Conservation (phyloP, 2,113 vertebrate species). For the Archilochus colubris region DNA sequence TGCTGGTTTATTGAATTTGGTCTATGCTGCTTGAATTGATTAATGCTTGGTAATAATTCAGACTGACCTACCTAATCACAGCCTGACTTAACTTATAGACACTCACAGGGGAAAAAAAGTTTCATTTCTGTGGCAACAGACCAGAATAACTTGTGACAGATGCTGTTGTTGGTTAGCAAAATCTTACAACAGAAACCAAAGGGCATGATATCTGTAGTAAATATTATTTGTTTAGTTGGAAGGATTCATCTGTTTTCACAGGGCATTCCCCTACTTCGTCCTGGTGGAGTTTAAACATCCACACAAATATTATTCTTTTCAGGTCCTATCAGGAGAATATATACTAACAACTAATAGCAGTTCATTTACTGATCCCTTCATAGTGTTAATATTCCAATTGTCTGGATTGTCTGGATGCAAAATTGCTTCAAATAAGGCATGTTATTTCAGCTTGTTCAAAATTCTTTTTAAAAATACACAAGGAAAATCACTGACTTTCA, state of each 20-base stretch:
- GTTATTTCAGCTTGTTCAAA: not conserved
- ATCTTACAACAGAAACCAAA: not conserved
- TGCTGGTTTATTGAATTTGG: not conserved
- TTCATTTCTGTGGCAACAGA: not conserved
- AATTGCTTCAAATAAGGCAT: not conserved
- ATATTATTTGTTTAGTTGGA: not conserved
- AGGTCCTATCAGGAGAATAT: not conserved
- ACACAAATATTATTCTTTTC: not conserved
- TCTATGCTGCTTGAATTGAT: not conserved
- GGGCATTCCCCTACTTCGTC: not conserved
- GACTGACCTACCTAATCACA: not conserved
- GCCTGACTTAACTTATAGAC: not conserved
- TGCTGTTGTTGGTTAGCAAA: not conserved
- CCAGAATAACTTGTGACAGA: not conserved
- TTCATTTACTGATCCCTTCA: not conserved
- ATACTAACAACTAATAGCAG: not conserved
- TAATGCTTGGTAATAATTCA: not conserved
- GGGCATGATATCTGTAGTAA: not conserved
- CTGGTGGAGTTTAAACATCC: not conserved
- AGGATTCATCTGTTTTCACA: not conserved
- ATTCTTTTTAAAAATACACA: not conserved
- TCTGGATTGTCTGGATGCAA: not conserved
- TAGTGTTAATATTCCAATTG: not conserved
- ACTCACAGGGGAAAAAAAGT: accelerated
- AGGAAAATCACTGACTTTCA: not conserved